Conservation (phyloP, 1,140 invertebrate genomes). For the Myzus persicae region DNA sequence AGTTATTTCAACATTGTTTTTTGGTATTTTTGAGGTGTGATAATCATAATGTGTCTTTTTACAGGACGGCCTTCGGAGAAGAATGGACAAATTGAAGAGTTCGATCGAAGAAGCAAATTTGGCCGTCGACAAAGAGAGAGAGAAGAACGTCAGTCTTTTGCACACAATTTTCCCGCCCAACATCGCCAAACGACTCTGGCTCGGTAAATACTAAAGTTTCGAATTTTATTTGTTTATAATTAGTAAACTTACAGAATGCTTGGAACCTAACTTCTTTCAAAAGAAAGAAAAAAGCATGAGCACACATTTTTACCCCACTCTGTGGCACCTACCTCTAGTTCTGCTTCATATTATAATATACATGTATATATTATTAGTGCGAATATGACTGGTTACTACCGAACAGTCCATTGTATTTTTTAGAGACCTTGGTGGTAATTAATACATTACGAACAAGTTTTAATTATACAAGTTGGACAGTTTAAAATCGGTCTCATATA, state of each 20-base stretch:
- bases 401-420: too few relatives aligned
- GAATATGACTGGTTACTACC: too few relatives aligned
- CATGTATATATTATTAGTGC: too few relatives aligned
- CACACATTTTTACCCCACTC: background rate
- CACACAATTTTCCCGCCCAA: slow-evolving; percentile 94
- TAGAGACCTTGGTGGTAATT: too few relatives aligned
- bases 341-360: background rate
- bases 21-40: background rate
- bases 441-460: too few relatives aligned
- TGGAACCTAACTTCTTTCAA: background rate
- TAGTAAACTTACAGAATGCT: background rate
- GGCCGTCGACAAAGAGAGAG: slow-evolving; percentile 90
- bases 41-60: background rate
- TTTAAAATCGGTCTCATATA: too few relatives aligned
- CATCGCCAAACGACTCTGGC: slow-evolving; percentile 74
- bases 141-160: slow-evolving; percentile 93
- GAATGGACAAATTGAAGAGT: slow-evolving; percentile 95
- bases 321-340: background rate
- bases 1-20: background rate
- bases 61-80: slow-evolving; percentile 88
- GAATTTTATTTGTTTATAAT: background rate
- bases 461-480: too few relatives aligned
- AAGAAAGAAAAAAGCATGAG: background rate
- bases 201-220: slow-evolving; percentile 60
- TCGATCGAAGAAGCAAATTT: slow-evolving; percentile 91